These are phyloP conservation scores for Drosophila testacea DNA, from an alignment of 2,888 invertebrate species.

Conservation along the genomic window DNA sequence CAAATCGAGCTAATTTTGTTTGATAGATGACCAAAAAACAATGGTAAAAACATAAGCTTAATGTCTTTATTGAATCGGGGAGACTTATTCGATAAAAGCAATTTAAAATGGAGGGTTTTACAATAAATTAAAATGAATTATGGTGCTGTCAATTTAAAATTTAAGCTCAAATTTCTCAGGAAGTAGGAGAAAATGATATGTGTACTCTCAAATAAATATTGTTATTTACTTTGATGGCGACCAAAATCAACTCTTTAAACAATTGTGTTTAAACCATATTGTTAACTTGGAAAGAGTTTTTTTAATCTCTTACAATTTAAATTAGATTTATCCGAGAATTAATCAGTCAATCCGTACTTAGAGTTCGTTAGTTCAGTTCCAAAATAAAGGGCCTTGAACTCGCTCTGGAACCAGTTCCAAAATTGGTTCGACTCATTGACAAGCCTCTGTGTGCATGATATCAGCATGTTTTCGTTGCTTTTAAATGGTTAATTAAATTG, in stretches of 20 bases:
- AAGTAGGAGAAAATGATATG: no score
- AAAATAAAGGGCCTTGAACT: conserved; percentile 3
- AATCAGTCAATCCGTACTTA: not conserved
- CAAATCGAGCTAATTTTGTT: not conserved
- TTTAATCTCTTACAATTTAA: no score
- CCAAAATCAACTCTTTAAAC: no score
- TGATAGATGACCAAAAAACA: conserved; percentile 2
- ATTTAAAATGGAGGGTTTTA: not conserved
- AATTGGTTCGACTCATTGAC: conserved; percentile 5
- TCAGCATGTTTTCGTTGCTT: conserved; percentile 17
- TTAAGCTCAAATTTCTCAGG: no score
- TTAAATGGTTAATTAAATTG: conserved; percentile 34
- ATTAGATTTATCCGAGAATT: not conserved
- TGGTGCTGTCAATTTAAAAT: no score
- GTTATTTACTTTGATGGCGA: no score
- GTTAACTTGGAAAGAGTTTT: no score
- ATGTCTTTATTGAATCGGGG: no score
- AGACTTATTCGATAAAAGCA: no score
- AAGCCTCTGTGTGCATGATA: conserved; percentile 7
- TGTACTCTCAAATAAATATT: no score
- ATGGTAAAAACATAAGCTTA: conserved; percentile 9
- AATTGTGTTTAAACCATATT: no score
- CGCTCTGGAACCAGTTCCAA: not conserved
- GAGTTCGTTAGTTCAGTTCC: not conserved
- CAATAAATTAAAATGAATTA: not conserved